phyloP scores from a whole-genome alignment of 1,140 invertebrate species.

The Bombus terrestris region DNA sequence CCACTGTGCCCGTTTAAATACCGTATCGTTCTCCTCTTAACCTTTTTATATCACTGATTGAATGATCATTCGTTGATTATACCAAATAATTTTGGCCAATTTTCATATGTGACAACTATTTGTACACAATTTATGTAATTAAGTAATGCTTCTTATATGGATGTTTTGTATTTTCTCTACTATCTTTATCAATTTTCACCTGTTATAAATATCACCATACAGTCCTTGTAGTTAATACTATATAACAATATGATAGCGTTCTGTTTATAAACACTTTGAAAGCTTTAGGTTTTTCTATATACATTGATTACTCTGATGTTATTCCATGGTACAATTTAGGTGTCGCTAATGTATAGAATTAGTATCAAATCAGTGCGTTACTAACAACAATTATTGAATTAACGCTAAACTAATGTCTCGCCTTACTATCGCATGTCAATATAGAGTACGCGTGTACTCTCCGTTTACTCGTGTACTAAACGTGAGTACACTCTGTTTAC shows the following conservation, averaged over 20 bases:
- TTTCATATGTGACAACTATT: neutral
- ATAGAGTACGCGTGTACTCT: neutral
- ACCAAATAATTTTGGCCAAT: neutral
- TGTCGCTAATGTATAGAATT: too few relatives aligned
- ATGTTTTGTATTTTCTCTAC: neutral
- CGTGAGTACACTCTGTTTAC: slow-evolving; percentile 1
- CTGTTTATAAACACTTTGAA: too few relatives aligned
- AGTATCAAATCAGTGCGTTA: neutral
- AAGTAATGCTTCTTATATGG: too few relatives aligned
- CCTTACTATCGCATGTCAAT: neutral
- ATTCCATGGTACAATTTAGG: too few relatives aligned
- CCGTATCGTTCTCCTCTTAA: neutral
- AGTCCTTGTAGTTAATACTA: neutral
- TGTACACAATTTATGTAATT: too few relatives aligned
- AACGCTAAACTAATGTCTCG: too few relatives aligned
- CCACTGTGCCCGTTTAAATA: neutral
- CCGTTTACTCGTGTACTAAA: neutral
- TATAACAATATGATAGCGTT: too few relatives aligned
- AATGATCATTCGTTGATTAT: neutral
- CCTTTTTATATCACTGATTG: neutral
- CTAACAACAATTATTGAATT: too few relatives aligned
- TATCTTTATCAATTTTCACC: neutral
- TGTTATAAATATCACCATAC: too few relatives aligned
- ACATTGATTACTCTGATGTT: too few relatives aligned
- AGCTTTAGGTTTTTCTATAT: too few relatives aligned